Base-by-base conservation (phyloP, 2,888 invertebrate genomes). In the Ichneumoninae sp. region DNA sequence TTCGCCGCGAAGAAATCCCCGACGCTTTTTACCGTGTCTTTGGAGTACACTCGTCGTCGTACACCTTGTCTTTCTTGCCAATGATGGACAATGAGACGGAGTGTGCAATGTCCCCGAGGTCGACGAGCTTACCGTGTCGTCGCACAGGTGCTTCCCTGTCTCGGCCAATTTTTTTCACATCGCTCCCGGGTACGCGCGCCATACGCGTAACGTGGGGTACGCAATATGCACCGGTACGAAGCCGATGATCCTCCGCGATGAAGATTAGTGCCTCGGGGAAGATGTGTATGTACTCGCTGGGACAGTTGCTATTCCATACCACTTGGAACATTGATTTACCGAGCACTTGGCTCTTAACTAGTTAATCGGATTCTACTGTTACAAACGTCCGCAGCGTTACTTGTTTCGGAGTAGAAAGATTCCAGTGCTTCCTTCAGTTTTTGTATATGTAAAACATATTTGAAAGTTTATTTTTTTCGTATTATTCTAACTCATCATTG, bases 221-320 rank as follows among this genome's bases (percentile, higher is more conserved):
- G 13, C 30, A 69, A 50, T 78, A 79, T 63, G 36, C 47, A 52
- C 33, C 63, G 78, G 44, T 16, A 50, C 40, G 54, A 57, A 83
- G 69, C 47, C 69, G 19, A 54, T 19, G 19, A 54, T 54, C 19
- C n/a, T 54, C 6, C 52, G 19, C 52, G 52, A 54, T 54, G 52
- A 54, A 44, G 26, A 16, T 47, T 40, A 40, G 57, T 73, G 57
- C 44, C 50, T 70, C 70, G 19, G 52, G 19, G 70, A 54, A 54
- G 52, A 54, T 19, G 50, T 33, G 16, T 6, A n/a, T 33, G 70
- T 50, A 33, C 8, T 50, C 30, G 52, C 33, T 33, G 52, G 30
- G 30, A 33, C 26, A 19, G 50, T 52, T 54, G 36, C 52, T 36
- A 33, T 52, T 70, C 52, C 30, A 50, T 52, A 52, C 70, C 30